Base-by-base conservation (phyloP, 2,797 vertebrate species). In the Etheostoma nigrum region DNA sequence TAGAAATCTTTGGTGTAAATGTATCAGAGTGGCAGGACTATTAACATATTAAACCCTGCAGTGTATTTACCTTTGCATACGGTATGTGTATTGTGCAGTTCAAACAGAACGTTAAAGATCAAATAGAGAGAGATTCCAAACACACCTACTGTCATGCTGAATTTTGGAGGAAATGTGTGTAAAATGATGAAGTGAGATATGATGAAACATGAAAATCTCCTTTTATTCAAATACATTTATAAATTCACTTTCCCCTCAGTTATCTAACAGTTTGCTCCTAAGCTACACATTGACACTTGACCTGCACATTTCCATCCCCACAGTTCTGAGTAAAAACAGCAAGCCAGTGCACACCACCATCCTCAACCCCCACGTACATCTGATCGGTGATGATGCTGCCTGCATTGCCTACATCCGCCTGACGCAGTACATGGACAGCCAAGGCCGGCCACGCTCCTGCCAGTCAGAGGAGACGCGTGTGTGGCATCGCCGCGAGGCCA, bases 291-390 rank as follows among this genome's bases (percentile, higher is more conserved):
- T 27, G 19, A 62, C 19, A 12, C 5, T 51, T 42, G n/a, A 47
- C 0, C 1, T 61, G 14, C 19, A 53, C 52, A 6, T 88, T 69
- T 72, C 12, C 33, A 1, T 57, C 42, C 23, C 27, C 33, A 0
- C 92, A 99, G 98, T 99, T 85, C 91, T 99, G 90, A 99, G 98
- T 85, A 99, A 99, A 96, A 99, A 99, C 96, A 99, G 96, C 93
- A 99, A 99, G 90, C 98, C 98, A 0, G 98, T 99, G 89, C 98
- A 99, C 92, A 99, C 98, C 85, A 99, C 98, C 91, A 99, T 99
- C 93, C 95, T 99, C 90, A 99, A 99, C 90, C 98, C 98, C 0
- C 98, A 99, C 0, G 98, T 99, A 44, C 98, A 99, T 0, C 95
- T 99, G 83, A 99, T 99, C 0, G 98, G 98, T 0, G 98, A 99